Percentiles rank a stretch among this genome's conserved stretches.
Evolutionary conservation across 2,888 invertebrate genomes (phyloP).

Genomic region (Choristoneura rosaceana): DNA sequence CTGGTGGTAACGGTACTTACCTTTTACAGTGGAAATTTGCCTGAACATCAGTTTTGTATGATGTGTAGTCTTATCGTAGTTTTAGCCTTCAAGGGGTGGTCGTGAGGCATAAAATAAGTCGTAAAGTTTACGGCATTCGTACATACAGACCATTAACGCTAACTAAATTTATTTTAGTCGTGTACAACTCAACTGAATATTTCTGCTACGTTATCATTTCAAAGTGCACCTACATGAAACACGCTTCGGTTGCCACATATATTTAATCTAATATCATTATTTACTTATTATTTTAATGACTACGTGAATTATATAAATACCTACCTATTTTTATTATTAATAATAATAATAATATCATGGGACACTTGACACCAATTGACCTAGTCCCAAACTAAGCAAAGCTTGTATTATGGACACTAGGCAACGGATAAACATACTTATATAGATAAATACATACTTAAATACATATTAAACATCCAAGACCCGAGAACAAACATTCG

Average conservation of each 20-base stretch:
- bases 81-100: slow-evolving; percentile 17
- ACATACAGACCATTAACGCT: slow-evolving; percentile 11
- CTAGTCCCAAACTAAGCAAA: no score
- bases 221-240: not conserved
- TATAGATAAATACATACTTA: no score
- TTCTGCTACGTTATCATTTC: not conserved
- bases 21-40: not conserved
- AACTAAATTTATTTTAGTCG: slow-evolving; percentile 8
- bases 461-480: no score
- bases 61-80: slow-evolving; percentile 3
- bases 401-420: no score
- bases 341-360: no score
- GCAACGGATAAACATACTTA: no score
- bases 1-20: not conserved
- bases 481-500: no score
- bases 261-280: not conserved
- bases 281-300: no score
- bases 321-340: no score
- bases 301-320: no score
- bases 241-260: not conserved
- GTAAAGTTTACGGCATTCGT: slow-evolving; percentile 27
- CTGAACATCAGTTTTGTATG: not conserved
- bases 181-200: not conserved
- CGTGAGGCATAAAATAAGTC: slow-evolving; percentile 23
- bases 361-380: no score